Conservation (phyloP, 2,797 vertebrate genomes). For the Streptopelia turtur region DNA sequence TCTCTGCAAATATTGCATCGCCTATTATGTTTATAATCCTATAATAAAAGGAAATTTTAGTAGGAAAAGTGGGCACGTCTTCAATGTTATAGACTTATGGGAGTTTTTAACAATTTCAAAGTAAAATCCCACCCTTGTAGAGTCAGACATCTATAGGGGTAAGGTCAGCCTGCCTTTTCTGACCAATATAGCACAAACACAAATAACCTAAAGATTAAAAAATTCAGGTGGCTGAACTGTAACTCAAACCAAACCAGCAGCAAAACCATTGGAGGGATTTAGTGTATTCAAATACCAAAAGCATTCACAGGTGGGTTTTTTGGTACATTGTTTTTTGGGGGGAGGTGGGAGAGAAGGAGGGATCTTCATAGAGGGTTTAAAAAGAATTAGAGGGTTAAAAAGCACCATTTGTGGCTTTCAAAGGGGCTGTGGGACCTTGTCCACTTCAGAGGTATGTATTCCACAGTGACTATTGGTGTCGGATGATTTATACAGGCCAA, state of each 20-base stretch:
- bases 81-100: not conserved
- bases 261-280: not conserved
- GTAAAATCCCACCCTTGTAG: accelerated
- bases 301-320: not conserved
- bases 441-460: not conserved
- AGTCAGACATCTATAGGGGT: not conserved
- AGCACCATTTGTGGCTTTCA: not conserved
- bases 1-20: not conserved
- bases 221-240: not conserved
- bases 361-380: not conserved
- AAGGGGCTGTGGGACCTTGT: not conserved
- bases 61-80: not conserved
- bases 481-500: not conserved
- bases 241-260: not conserved
- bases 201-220: not conserved
- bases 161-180: not conserved
- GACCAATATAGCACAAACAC: not conserved
- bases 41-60: not conserved
- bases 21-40: not conserved
- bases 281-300: not conserved
- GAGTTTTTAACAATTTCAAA: not conserved
- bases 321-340: not conserved
- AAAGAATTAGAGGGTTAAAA: not conserved
- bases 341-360: not conserved
- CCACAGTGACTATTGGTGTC: not conserved